phyloP scores from a whole-genome alignment of 2,113 vertebrate species.

The Morone chrysops region DNA sequence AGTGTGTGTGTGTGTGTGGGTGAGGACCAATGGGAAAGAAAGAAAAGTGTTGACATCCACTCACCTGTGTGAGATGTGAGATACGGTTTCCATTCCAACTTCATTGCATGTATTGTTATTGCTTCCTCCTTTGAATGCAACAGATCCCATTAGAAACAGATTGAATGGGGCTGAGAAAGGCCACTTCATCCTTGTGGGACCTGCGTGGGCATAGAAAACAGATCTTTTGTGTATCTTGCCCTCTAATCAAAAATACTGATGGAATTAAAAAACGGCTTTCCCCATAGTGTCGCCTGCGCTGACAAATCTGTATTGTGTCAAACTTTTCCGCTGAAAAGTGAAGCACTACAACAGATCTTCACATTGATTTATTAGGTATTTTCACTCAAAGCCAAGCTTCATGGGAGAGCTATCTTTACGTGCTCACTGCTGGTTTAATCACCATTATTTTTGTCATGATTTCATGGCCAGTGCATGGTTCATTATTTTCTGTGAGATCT shows the following conservation, averaged over 20 bases:
- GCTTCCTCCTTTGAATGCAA: conserved; percentile 58
- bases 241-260: conserved; percentile 52
- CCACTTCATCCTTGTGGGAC: conserved; percentile 49
- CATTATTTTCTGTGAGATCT: conserved; percentile 68
- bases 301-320: conserved; percentile 13
- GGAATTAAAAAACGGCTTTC: conserved; percentile 41
- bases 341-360: not conserved
- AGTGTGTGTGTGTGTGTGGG: not conserved
- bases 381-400: conserved; percentile 8
- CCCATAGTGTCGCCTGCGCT: not conserved
- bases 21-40: not conserved
- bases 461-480: conserved; percentile 39
- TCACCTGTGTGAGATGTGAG: conserved; percentile 39
- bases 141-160: conserved; percentile 60
- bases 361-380: not conserved
- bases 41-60: conserved; percentile 38
- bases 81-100: conserved; percentile 25
- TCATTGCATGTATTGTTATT: conserved; percentile 43
- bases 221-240: conserved; percentile 46
- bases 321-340: not conserved
- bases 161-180: conserved; percentile 62
- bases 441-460: conserved; percentile 57
- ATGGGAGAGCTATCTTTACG: not conserved
- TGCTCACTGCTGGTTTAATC: conserved; percentile 53
- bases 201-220: conserved; percentile 33